These are phyloP conservation scores for Epistrophe eligans DNA, from an alignment of 2,888 invertebrate genomes.

Conservation along the genomic window DNA sequence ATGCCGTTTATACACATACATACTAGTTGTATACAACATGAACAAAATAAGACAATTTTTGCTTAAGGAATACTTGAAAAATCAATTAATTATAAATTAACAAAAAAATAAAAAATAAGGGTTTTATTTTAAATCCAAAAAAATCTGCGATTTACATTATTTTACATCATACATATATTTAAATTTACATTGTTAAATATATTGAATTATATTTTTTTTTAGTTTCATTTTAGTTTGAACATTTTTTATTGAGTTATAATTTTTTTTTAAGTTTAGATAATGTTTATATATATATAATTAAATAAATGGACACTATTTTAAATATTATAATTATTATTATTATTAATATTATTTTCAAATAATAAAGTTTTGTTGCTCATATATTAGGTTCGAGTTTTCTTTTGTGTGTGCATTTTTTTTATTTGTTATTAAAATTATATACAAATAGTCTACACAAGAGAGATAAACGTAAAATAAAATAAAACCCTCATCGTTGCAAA, in stretches of 20 bases:
- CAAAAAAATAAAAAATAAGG: background rate
- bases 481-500: slow-evolving; percentile 1
- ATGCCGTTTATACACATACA: slow-evolving; percentile 38
- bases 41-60: slow-evolving; percentile 60
- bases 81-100: slow-evolving; percentile 26
- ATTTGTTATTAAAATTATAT: slow-evolving; percentile 11
- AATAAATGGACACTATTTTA: slow-evolving; percentile 51
- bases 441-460: slow-evolving; percentile 17
- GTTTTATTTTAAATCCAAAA: slow-evolving; percentile 24
- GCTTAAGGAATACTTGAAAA: slow-evolving; percentile 54
- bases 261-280: slow-evolving; percentile 44
- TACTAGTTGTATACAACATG: slow-evolving; percentile 38
- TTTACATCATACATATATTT: slow-evolving; percentile 16
- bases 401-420: slow-evolving; percentile 27
- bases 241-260: slow-evolving; percentile 52
- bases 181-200: slow-evolving; percentile 40
- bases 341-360: slow-evolving; percentile 49
- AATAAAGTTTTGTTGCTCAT: slow-evolving; percentile 71
- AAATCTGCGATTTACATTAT: slow-evolving; percentile 50
- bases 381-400: slow-evolving; percentile 49
- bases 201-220: slow-evolving; percentile 34
- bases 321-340: slow-evolving; percentile 16
- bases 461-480: background rate
- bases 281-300: slow-evolving; percentile 54
- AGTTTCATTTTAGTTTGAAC: slow-evolving; percentile 47